phyloP scores from a whole-genome alignment of 2,113 vertebrate genomes.

The Prionailurus viverrinus region DNA sequence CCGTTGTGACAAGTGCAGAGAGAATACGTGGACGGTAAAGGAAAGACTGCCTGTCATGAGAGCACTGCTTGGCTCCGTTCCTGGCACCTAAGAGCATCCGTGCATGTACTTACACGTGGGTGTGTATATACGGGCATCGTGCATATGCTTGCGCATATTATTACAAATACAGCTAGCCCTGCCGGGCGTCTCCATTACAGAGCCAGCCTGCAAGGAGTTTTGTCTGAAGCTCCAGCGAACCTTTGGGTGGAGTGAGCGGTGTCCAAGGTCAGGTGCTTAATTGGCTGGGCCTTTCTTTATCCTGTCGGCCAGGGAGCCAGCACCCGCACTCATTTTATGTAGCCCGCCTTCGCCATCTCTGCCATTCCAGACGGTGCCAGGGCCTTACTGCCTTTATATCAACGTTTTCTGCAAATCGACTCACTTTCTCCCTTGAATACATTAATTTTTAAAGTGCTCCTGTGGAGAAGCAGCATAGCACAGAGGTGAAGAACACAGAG shows the following conservation, averaged over 20 bases:
- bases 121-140: neutral
- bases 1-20: neutral
- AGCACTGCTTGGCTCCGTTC: neutral
- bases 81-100: neutral
- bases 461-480: neutral
- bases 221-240: neutral
- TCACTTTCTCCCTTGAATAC: neutral
- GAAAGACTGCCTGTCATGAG: neutral
- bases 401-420: neutral
- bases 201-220: neutral
- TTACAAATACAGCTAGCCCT: neutral
- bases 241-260: neutral
- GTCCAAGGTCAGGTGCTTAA: neutral
- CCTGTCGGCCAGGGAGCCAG: neutral
- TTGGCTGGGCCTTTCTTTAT: neutral
- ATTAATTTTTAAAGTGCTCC: neutral
- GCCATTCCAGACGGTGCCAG: neutral
- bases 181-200: neutral
- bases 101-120: fast-evolving
- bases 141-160: fast-evolving
- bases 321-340: neutral
- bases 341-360: neutral
- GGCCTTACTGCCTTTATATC: neutral
- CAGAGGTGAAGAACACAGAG: neutral
- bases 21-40: neutral